These are phyloP conservation scores for Arctia plantaginis DNA, from an alignment of 2,888 invertebrate genomes.

Conservation along the genomic window DNA sequence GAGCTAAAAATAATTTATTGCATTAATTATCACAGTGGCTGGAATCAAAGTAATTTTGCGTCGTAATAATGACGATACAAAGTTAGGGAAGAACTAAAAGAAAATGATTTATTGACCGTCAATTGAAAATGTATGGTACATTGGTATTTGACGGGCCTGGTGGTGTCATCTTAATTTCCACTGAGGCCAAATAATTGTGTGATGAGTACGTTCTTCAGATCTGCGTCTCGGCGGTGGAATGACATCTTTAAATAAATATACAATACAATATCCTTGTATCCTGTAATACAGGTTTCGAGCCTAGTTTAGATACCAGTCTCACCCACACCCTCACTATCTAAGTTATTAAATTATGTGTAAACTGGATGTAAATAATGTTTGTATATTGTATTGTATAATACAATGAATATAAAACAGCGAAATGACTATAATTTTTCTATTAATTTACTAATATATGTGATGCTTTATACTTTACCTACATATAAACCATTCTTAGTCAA, in stretches of 20 bases:
- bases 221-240: not conserved
- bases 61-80: not conserved
- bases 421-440: not conserved
- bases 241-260: not conserved
- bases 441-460: not conserved
- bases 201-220: no score
- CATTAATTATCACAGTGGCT: constrained; percentile 11
- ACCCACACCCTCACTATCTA: no score
- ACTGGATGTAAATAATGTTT: no score
- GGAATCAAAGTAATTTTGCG: not conserved
- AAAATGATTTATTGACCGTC: not conserved
- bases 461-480: not conserved
- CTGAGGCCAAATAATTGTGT: no score
- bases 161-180: no score
- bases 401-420: no score
- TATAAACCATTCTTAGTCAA: not conserved
- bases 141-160: not conserved
- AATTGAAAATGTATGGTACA: not conserved
- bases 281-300: no score
- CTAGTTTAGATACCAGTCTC: no score
- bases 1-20: constrained; percentile 44
- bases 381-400: no score
- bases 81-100: not conserved
- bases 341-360: no score
- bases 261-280: no score